Evolutionary conservation across 1,140 invertebrate genomes (phyloP), one percentile per base, ranked within the genome.

Genomic region (Caenorhabditis tropicalis): DNA sequence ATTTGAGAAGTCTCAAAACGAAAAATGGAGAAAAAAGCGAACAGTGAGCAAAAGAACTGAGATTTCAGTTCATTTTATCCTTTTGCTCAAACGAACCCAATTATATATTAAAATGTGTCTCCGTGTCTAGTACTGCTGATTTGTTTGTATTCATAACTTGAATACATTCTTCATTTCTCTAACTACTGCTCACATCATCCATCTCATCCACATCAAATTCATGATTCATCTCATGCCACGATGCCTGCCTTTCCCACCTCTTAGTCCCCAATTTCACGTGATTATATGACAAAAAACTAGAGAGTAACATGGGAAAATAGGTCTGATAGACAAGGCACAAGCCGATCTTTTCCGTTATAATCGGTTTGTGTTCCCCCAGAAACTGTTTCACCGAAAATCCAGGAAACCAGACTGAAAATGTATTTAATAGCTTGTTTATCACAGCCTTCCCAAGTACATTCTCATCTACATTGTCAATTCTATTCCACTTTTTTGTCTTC

Each of bases 21-120:
- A n/a, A n/a, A n/a, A n/a, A n/a, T n/a, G n/a, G n/a, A n/a, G n/a
- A n/a, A n/a, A 27, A 56, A 9, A 27, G 21, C 3, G 53, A 56
- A 56, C 53, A 56, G 7, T 56, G 21, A 56, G 2, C 7, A 56
- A 56, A 27, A 27, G 10, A 24, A 56, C 10, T 27, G 58, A 36
- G 31, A 65, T 33, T 16, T 65, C 31, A 33, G 29, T 33, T 33
- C 24, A 36, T 43, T 74, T 74, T n/a, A n/a, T n/a, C n/a, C n/a
- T n/a, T n/a, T n/a, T n/a, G n/a, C n/a, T 74, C 65, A 74, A 74
- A 74, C 65, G 65, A 74, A 74, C 65, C 65, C 65, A 74, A 74
- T 74, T 74, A 74, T 46, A 27, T 43, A 43, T 10, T 74, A 33
- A 36, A 27, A 5, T 29, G 53, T 29, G 3, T 36, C 31, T 12